phyloP scores from a whole-genome alignment of 2,113 vertebrate species.

The Motacilla alba region DNA sequence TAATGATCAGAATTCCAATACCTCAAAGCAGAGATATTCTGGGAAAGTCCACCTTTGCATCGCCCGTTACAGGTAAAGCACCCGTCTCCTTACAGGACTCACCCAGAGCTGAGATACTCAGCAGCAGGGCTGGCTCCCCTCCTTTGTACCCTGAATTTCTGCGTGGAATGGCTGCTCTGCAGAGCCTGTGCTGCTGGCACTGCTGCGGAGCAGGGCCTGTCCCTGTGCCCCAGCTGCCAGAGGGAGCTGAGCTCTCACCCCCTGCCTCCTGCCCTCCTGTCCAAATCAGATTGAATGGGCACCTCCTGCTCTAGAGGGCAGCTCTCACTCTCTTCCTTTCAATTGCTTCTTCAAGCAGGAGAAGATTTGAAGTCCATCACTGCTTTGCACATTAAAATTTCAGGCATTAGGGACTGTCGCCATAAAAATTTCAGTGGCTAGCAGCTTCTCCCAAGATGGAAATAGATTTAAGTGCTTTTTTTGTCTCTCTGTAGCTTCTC shows the following conservation, averaged over 20 bases:
- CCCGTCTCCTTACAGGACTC: rapidly evolving
- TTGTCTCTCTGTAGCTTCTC: neutral
- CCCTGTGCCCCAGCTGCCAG: neutral
- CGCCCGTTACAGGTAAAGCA: slow-evolving; percentile 89
- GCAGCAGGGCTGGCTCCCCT: neutral
- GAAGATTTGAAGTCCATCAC: neutral
- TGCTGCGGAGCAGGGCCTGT: neutral
- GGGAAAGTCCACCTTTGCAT: slow-evolving; percentile 95
- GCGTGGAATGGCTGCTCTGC: rapidly evolving
- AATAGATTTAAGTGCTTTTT: neutral
- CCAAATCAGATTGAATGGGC: neutral
- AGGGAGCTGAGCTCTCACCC: neutral
- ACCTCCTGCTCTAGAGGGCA: neutral
- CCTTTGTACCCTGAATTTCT: too few relatives aligned
- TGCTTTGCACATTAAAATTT: neutral
- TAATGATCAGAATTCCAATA: slow-evolving; percentile 83
- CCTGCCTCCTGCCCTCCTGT: neutral
- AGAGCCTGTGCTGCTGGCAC: neutral
- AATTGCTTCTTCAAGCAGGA: neutral
- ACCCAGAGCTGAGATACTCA: neutral
- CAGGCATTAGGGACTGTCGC: neutral
- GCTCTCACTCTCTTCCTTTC: rapidly evolving
- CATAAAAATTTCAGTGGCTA: neutral
- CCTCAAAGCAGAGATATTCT: slow-evolving; percentile 88
- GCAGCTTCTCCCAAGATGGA: neutral